Evolutionary conservation across 2,113 vertebrate species (phyloP).

Genomic region (Naja naja): DNA sequence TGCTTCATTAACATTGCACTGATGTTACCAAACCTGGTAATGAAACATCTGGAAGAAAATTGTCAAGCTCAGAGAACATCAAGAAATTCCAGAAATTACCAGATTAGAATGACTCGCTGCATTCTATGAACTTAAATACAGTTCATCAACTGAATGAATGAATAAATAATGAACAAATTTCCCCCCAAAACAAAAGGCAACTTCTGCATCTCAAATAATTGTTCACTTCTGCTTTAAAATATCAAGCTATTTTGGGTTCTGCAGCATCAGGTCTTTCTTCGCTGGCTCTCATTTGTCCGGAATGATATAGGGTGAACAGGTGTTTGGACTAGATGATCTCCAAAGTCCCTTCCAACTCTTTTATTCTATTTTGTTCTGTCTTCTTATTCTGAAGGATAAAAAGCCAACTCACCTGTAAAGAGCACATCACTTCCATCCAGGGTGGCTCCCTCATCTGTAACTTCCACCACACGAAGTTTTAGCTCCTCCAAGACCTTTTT

Average conservation of each 20-base stretch:
- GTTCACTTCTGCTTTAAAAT: neutral
- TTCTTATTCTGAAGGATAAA: neutral
- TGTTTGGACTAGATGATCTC: too few relatives aligned
- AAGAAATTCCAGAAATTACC: neutral
- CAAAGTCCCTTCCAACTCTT: neutral
- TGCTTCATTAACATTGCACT: neutral
- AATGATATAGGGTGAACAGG: neutral
- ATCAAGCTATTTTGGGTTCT: neutral
- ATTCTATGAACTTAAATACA: neutral
- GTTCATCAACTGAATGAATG: neutral
- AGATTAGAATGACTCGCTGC: neutral
- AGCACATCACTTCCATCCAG: constrained; percentile 88
- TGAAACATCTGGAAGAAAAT: neutral
- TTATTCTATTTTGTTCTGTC: neutral
- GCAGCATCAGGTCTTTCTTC: neutral
- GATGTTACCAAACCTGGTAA: neutral
- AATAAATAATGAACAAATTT: neutral
- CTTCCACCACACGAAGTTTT: constrained; percentile 78
- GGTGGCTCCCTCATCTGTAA: constrained; percentile 80
- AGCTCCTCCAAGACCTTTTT: constrained; percentile 82
- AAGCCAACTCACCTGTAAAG: constrained; percentile 73
- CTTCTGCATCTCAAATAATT: neutral
- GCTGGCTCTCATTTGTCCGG: neutral
- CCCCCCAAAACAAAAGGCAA: neutral
- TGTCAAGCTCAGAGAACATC: neutral